These are phyloP conservation scores for Scylla paramamosain DNA, from an alignment of 1,140 invertebrate genomes.

Conservation along the genomic window DNA sequence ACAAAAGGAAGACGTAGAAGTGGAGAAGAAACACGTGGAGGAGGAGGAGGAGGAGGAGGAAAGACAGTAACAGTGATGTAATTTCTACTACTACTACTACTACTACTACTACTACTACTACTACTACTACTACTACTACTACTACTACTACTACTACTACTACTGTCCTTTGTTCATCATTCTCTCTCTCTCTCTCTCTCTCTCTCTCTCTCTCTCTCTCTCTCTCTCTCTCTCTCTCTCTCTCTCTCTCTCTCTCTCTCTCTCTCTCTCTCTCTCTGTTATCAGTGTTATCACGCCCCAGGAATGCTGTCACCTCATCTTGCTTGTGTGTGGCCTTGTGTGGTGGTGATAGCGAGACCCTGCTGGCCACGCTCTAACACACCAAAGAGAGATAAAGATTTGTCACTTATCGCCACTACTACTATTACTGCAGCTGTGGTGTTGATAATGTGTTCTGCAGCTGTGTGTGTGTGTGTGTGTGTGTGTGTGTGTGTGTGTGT, in stretches of 20 bases:
- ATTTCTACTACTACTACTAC: too few relatives aligned
- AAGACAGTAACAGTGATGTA: too few relatives aligned
- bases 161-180: not conserved
- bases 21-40: not conserved
- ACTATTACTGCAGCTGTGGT: not conserved
- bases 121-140: too few relatives aligned
- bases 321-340: too few relatives aligned
- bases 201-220: not conserved
- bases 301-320: not conserved
- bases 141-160: too few relatives aligned
- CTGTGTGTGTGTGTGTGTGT: conserved; percentile 8
- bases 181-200: not conserved
- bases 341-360: not conserved
- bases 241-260: conserved; percentile 1
- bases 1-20: not conserved
- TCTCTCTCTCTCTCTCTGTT: not conserved
- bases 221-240: conserved; percentile 31
- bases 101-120: too few relatives aligned
- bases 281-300: too few relatives aligned
- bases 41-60: too few relatives aligned
- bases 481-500: not conserved
- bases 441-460: not conserved
- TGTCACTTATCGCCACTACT: not conserved
- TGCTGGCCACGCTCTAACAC: conserved; percentile 32
- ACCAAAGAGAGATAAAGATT: conserved; percentile 51